Evolutionary conservation across 1,140 invertebrate genomes (phyloP), one percentile per base, ranked within the genome.

Genomic region (Hylaeus anthracinus): DNA sequence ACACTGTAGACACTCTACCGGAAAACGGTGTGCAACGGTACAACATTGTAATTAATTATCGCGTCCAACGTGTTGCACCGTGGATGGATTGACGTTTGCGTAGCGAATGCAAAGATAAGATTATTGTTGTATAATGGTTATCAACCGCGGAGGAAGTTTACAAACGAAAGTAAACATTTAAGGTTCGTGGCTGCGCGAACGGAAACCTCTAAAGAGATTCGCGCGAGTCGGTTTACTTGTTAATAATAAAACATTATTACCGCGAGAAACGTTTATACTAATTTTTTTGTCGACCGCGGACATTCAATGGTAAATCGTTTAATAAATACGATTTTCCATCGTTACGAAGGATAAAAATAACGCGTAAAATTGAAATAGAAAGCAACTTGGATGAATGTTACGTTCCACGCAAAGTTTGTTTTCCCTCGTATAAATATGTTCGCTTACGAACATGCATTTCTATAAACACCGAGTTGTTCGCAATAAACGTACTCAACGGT

Each of bases 51-150:
- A 69, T n/a, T 67, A 63, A 86, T 86, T 81, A 70, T 72, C 60
- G 8, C 45, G 39, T 48, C 45, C 48, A 72, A 63, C 53, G 26
- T 48, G 81, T 78, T 67, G 51, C 66, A 85, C 80, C 74, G 74
- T 60, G 48, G 53, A 10, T 48, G 75, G 71, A 69, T 86, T 61
- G 72, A 56, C 85, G 67, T 79, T 76, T 86, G 80, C 80, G 80
- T 83, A 76, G 69, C 37, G 82, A 76, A 73, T 70, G 61, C 41
- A 9, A 58, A 85, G 84, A 86, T 86, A 86, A 86, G 75, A 81
- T 86, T 84, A 81, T 80, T 84, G 69, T 86, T 84, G 70, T 79
- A 73, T 72, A 80, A 83, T 77, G 51, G 56, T 86, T 85, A 86
- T 86, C 80, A 82, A 71, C 43, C 61, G 10, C 58, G 41, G 63